Percentiles rank a stretch among this genome's conserved stretches.
phyloP scores from a whole-genome alignment of 37 sponge, comb jelly and placozoan species.

The Ianthella basta region DNA sequence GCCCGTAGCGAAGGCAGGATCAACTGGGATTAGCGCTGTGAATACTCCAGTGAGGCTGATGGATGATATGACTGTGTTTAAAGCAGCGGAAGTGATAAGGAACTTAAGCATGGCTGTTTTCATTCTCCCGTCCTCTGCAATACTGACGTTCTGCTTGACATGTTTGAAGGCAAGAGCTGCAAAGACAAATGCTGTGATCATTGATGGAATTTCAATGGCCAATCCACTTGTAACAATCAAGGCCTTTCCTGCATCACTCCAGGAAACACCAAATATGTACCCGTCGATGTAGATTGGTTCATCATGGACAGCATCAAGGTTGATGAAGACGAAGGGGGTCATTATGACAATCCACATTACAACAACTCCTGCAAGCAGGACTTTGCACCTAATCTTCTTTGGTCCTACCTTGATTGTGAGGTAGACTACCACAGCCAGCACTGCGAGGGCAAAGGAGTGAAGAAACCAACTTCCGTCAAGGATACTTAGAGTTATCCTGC shows the following conservation, averaged over 20 bases:
- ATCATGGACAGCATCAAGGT: background rate
- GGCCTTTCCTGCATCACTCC: background rate
- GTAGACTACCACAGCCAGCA: background rate
- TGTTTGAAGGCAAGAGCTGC: background rate
- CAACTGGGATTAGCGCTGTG: background rate
- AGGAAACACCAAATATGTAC: background rate
- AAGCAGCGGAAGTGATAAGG: background rate
- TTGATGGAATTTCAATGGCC: background rate
- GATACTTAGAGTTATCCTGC: background rate
- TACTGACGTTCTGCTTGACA: background rate
- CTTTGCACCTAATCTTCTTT: background rate
- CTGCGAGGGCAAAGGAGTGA: background rate
- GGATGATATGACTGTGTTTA: background rate
- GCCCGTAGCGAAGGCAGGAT: background rate
- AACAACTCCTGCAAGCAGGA: background rate
- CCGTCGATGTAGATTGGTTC: background rate
- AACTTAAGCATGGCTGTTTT: slow-evolving; percentile 1
- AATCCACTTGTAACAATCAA: background rate
- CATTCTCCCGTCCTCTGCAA: background rate
- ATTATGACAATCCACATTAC: background rate
- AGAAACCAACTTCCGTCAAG: background rate
- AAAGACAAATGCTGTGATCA: background rate
- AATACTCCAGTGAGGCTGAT: background rate
- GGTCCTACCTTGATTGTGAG: background rate
- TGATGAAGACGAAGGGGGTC: background rate